These are phyloP conservation scores for Scomberomorus guttatus DNA, from an alignment of 2,797 vertebrate species.

Conservation along the genomic window DNA sequence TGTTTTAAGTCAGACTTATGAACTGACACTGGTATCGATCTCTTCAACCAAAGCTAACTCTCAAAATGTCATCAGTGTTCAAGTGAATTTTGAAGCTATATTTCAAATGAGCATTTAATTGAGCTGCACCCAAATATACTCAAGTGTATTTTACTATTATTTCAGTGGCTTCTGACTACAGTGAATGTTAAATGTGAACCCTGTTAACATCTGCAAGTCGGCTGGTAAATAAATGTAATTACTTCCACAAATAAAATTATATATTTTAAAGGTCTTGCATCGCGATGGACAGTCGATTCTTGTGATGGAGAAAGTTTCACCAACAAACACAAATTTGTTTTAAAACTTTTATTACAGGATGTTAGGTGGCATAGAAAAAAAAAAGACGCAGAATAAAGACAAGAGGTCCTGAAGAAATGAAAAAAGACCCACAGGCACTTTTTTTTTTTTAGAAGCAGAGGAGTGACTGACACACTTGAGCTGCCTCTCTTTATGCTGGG, in stretches of 20 bases:
- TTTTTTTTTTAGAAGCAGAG: conserved; percentile 44
- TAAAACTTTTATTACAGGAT: conserved; percentile 64
- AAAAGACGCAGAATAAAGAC: conserved; percentile 50
- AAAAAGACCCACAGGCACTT: conserved; percentile 83
- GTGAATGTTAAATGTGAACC: conserved; percentile 5
- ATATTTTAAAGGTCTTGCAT: conserved; percentile 38
- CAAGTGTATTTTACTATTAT: background rate
- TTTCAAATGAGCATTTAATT: background rate
- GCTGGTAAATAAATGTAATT: conserved; percentile 39
- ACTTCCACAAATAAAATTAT: conserved; percentile 43
- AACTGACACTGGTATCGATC: too few relatives aligned
- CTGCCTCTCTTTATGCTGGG: conserved; percentile 60
- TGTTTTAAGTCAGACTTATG: too few relatives aligned
- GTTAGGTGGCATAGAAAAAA: conserved; percentile 57
- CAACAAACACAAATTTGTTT: conserved; percentile 8
- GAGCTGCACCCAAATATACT: background rate
- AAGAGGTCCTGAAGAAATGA: conserved; percentile 59
- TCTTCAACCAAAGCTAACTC: too few relatives aligned
- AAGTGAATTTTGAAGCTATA: background rate
- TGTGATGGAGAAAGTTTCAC: background rate
- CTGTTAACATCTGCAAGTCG: background rate
- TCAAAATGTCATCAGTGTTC: too few relatives aligned
- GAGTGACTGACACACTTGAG: conserved; percentile 9
- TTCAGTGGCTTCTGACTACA: background rate
- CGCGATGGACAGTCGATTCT: background rate